Percentiles rank a stretch among this genome's conserved stretches.
Conservation (phyloP, 2,113 vertebrate species). For the Prietella phreatophila region DNA sequence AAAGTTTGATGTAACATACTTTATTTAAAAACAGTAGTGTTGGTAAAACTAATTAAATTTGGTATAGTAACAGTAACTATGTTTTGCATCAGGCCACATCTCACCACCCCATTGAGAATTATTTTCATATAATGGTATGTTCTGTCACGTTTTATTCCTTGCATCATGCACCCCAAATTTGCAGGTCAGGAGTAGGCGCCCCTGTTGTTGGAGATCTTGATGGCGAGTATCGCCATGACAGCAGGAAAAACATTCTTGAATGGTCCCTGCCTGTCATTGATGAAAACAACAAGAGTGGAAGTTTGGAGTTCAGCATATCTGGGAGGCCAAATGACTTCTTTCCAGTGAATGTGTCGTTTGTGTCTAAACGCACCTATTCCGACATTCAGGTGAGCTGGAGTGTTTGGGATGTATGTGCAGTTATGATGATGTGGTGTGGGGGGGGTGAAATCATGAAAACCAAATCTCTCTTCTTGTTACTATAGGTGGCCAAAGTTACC, state of each 20-base stretch:
- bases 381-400: constrained; percentile 84
- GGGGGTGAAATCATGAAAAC: neutral
- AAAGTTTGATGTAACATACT: neutral
- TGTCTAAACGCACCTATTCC: constrained; percentile 95
- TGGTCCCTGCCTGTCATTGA: constrained; percentile 97
- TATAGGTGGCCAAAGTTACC: constrained; percentile 92
- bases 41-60: neutral
- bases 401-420: neutral
- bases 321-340: constrained; percentile 96
- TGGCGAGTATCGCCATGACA: constrained; percentile 94
- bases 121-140: neutral
- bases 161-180: neutral
- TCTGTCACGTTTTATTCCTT: neutral
- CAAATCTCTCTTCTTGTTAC: neutral
- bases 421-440: neutral
- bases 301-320: constrained; percentile 93
- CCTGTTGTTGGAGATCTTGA: constrained; percentile 94
- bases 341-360: constrained; percentile 87
- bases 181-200: constrained; percentile 86
- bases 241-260: constrained; percentile 87
- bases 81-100: neutral
- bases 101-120: neutral
- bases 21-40: neutral
- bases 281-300: constrained; percentile 93
- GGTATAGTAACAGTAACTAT: neutral